phyloP scores from a whole-genome alignment of 2,797 vertebrate genomes.

The Babyrousa celebensis region DNA sequence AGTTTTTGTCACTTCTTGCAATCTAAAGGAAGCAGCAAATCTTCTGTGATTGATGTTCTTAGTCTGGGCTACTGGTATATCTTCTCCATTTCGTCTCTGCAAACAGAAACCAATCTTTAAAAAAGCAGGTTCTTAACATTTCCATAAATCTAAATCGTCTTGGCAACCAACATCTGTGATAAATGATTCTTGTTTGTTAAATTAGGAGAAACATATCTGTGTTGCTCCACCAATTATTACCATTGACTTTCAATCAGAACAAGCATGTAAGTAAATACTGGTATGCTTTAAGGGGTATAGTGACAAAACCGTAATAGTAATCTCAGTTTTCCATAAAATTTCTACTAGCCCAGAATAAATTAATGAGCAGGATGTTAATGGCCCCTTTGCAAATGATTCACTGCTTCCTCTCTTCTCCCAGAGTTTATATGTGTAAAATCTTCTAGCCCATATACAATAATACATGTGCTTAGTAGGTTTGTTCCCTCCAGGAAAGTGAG shows the following conservation, averaged over 20 bases:
- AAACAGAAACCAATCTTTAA: slow-evolving; percentile 84
- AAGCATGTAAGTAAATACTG: background rate
- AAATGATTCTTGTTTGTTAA: slow-evolving; percentile 65
- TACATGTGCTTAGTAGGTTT: too few species aligned
- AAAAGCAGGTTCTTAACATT: slow-evolving; percentile 66
- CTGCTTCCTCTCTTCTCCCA: background rate
- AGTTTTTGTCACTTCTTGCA: slow-evolving; percentile 97
- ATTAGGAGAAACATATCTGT: slow-evolving; percentile 31
- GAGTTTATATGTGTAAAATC: background rate
- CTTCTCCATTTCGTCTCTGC: slow-evolving; percentile 97
- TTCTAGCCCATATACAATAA: background rate
- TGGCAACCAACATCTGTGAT: slow-evolving; percentile 31
- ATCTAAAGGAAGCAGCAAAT: slow-evolving; percentile 97
- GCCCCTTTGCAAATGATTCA: background rate
- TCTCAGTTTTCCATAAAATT: slow-evolving; percentile 46
- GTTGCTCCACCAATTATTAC: background rate
- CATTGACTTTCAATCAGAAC: background rate
- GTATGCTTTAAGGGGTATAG: background rate
- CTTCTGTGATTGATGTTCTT: slow-evolving; percentile 99
- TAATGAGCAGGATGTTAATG: slow-evolving; percentile 6
- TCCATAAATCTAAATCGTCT: slow-evolving; percentile 73
- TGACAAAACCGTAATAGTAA: background rate
- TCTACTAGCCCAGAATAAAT: background rate
- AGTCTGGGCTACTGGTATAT: slow-evolving; percentile 97
- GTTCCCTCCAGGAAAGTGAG: background rate